Conservation (phyloP, 2,888 invertebrate genomes). For the Phortica magna region DNA sequence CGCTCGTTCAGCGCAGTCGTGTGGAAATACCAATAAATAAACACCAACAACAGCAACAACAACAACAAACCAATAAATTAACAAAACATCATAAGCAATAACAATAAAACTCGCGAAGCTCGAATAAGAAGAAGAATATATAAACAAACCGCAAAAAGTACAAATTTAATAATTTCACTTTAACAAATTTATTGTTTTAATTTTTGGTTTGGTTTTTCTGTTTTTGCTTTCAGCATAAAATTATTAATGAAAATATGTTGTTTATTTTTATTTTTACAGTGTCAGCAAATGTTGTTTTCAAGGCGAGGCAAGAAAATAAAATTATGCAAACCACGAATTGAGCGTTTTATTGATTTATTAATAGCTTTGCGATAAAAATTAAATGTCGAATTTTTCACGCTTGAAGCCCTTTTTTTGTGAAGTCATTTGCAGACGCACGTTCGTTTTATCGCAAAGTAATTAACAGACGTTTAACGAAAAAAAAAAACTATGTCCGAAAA, state of each 20-base stretch:
- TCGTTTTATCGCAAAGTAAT: conserved; percentile 6
- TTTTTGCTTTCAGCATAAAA: background rate
- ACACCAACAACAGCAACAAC: conserved; percentile 4
- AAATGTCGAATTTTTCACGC: background rate
- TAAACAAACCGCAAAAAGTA: conserved; percentile 40
- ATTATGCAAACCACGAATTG: background rate
- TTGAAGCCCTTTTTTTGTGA: background rate
- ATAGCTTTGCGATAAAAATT: background rate
- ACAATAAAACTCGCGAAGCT: conserved; percentile 43
- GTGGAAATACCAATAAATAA: conserved; percentile 62
- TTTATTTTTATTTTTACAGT: conserved; percentile 12
- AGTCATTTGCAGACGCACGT: background rate
- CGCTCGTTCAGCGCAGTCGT: conserved; percentile 56
- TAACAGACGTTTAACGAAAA: conserved; percentile 15
- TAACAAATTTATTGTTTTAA: background rate
- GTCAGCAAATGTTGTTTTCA: background rate
- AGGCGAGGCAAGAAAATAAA: background rate
- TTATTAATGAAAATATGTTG: background rate
- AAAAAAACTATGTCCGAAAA: background rate
- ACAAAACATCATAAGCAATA: conserved; percentile 30
- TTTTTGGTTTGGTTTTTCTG: background rate
- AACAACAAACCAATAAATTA: conserved; percentile 39
- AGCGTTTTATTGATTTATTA: conserved; percentile 20
- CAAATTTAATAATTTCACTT: background rate
- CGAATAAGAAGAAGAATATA: conserved; percentile 50